Conservation (phyloP, 2,888 invertebrate genomes). For the Diadegma fenestrale region DNA sequence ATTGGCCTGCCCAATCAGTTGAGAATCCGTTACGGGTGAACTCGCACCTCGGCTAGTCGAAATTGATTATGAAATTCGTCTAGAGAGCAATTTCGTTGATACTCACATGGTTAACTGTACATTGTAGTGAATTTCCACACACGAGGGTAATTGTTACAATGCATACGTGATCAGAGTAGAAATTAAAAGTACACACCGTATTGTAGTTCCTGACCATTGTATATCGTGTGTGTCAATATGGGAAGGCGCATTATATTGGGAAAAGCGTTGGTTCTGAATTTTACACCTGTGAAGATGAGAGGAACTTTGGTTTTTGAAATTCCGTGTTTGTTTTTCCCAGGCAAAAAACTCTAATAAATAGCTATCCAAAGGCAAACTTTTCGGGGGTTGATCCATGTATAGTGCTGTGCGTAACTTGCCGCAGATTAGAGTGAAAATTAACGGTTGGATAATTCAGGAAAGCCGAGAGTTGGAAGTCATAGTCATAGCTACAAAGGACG, state of each 20-base stretch:
- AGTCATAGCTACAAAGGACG: constrained; percentile 46
- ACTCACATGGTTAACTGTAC: not conserved
- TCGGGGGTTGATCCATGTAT: constrained; percentile 47
- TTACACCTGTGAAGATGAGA: not conserved
- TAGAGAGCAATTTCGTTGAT: not conserved
- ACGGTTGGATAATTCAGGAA: constrained; percentile 31
- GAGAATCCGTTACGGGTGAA: not conserved
- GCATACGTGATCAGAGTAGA: not conserved
- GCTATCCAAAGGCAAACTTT: not conserved
- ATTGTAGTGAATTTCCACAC: not conserved
- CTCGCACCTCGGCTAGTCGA: not conserved
- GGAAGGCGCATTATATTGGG: not conserved
- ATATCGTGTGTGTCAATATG: not conserved
- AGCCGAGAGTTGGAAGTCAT: constrained; percentile 43
- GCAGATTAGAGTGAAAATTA: constrained; percentile 25
- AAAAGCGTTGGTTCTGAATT: not conserved
- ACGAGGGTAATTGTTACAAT: not conserved
- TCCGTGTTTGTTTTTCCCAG: not conserved
- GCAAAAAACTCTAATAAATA: constrained; percentile 5
- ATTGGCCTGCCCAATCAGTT: not conserved
- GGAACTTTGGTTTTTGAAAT: not conserved
- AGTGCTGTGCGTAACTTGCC: constrained; percentile 17
- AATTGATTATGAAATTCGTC: not conserved
- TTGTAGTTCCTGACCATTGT: not conserved
- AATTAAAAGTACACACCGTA: not conserved